Base-by-base conservation (phyloP, 2,888 invertebrate genomes). In the Cheilosia vulpina region DNA sequence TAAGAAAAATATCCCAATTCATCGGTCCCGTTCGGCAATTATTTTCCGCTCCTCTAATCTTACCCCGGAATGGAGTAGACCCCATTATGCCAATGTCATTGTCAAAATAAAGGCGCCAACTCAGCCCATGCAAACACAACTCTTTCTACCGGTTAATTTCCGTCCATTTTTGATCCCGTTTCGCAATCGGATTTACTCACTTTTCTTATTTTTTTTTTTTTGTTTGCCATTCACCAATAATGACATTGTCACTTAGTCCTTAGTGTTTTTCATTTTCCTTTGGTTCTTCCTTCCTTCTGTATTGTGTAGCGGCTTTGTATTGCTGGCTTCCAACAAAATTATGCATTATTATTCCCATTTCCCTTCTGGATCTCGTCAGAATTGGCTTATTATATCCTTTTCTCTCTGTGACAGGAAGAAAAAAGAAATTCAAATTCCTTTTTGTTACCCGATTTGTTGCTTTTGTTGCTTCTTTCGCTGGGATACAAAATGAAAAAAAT, bases 241-340 rank as follows among this genome's bases (percentile, higher is more conserved):
- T 79, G 83, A 68, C 79, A 73, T 79, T 83, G 78, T 78, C 83
- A 78, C 83, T 84, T 79, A 84, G 83, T 69, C 73, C 83, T 84
- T 79, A 84, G 83, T 69, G 73, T 68, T 57, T 38, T 50, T 75
- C 47, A 55, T 15, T 58, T 62, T 60, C 21, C 27, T 60, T 41
- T 43, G 27, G 11, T 19, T 34, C 13, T 72, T n/a, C 5, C 55
- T 43, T 69, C 27, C 43, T 34, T 71, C 31, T 21, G 11, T 82
- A 47, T 78, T 68, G 52, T 68, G 55, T 53, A 27, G 72, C 62
- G 58, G 57, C 65, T 65, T 69, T 65, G 75, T 27, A 27, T 84
- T 79, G 69, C 75, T 69, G 58, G 73, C 73, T 79, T 53, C 58
- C 79, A 79, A 75, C 45, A 75, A 79, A 84, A 75, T 79, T 84